Percentiles rank a stretch among this genome's conserved stretches.
Conservation (phyloP, 92 coral and sea anemone genomes). For the Zoanthus sociatus region DNA sequence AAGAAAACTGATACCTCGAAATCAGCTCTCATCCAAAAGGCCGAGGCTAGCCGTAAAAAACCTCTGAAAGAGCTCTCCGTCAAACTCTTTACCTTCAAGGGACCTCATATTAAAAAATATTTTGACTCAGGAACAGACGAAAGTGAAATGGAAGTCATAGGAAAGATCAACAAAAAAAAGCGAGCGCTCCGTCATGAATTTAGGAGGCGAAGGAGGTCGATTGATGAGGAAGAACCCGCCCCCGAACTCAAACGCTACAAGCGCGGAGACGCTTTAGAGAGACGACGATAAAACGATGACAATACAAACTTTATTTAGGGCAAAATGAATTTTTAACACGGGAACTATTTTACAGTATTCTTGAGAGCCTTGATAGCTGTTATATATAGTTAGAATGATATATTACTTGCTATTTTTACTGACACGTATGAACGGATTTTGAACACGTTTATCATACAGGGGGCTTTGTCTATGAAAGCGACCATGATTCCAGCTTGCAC, state of each 20-base stretch:
- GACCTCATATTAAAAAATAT: conserved; percentile 67
- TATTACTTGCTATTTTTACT: neutral
- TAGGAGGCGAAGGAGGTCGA: conserved; percentile 41
- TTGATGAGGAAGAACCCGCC: neutral
- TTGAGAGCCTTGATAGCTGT: neutral
- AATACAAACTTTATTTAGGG: neutral
- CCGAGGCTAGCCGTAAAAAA: neutral
- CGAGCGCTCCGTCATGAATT: conserved; percentile 28
- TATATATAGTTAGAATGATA: neutral
- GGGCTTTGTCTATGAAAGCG: neutral
- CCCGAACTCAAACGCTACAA: conserved; percentile 31
- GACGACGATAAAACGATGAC: conserved; percentile 4
- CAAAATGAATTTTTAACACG: neutral
- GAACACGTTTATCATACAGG: neutral
- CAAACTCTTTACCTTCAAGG: conserved; percentile 39
- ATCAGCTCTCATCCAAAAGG: neutral
- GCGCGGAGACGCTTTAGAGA: neutral
- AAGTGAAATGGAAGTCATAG: conserved; percentile 84
- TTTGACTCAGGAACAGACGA: conserved; percentile 77
- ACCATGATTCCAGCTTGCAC: neutral
- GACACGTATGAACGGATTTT: neutral
- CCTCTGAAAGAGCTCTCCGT: conserved; percentile 25
- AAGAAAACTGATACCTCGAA: conserved; percentile 10
- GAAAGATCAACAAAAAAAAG: conserved; percentile 78
- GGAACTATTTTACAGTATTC: neutral